Evolutionary conservation across 2,888 invertebrate genomes (phyloP).

Genomic region (Mythimna albipuncta): DNA sequence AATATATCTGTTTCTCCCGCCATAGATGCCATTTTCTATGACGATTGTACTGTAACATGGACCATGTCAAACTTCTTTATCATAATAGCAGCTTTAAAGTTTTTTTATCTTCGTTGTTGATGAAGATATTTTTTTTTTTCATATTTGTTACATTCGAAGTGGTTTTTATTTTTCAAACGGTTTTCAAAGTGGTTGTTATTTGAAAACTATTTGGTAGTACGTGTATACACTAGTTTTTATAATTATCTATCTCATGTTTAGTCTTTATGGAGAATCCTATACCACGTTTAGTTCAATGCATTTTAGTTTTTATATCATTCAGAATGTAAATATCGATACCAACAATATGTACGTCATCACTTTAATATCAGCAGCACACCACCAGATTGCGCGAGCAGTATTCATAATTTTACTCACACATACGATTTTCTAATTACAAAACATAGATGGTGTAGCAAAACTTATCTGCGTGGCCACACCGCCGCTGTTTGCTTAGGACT

Average conservation of each 20-base stretch:
- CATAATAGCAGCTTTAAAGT: no score
- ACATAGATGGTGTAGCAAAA: slow-evolving; percentile 80
- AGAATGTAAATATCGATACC: not conserved
- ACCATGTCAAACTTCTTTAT: no score
- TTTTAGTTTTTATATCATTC: not conserved
- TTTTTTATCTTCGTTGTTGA: no score
- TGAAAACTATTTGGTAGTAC: not conserved
- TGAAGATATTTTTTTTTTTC: no score
- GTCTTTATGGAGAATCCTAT: not conserved
- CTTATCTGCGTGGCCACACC: slow-evolving; percentile 86
- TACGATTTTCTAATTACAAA: slow-evolving; percentile 79
- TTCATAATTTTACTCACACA: slow-evolving; percentile 59
- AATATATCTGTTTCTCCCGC: no score
- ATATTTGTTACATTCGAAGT: no score
- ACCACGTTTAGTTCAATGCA: not conserved
- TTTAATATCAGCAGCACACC: slow-evolving; percentile 9
- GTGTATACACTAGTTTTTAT: not conserved
- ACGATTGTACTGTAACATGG: no score
- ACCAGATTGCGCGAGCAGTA: slow-evolving; percentile 16
- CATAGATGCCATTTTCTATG: no score
- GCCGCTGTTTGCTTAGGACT: slow-evolving; percentile 85
- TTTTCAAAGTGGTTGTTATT: no score
- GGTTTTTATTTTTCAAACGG: slow-evolving; percentile 7
- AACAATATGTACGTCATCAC: slow-evolving; percentile 1
- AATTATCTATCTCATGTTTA: not conserved